A percentile compares a stretch with the other conserved stretches of the same genome.
These are phyloP conservation scores for Bimastos eiseni DNA, from an alignment of 2,888 invertebrate genomes.

Conservation along the genomic window DNA sequence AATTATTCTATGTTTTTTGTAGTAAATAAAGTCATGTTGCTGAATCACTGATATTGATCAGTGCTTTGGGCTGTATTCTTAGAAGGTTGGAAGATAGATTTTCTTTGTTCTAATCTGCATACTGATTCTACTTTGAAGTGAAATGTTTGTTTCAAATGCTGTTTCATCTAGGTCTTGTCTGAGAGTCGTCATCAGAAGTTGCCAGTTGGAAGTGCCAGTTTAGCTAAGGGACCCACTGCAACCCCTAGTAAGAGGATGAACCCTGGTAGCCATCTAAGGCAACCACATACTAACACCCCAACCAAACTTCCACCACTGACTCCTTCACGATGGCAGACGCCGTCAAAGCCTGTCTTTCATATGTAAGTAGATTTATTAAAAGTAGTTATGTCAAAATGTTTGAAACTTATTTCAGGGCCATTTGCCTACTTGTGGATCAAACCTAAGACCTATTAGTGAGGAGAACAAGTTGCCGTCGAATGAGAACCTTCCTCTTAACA, in stretches of 20 bases:
- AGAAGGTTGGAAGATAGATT: neutral
- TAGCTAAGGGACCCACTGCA: neutral
- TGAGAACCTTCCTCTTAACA: slow-evolving; percentile 2
- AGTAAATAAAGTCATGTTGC: neutral
- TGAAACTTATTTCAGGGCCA: neutral
- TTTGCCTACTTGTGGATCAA: neutral
- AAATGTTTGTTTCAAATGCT: neutral
- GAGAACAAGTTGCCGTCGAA: slow-evolving; percentile 1
- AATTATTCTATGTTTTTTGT: no score
- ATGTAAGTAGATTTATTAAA: neutral
- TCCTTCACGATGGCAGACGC: slow-evolving; percentile 24
- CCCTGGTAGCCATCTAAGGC: slow-evolving; percentile 13
- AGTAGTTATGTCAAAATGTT: slow-evolving; percentile 4
- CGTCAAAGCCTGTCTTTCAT: slow-evolving; percentile 22
- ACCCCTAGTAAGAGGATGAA: slow-evolving; percentile 7
- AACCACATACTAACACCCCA: slow-evolving; percentile 14
- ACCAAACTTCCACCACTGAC: neutral
- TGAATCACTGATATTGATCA: neutral
- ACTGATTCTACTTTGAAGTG: neutral
- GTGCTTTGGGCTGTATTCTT: neutral
- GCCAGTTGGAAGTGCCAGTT: neutral
- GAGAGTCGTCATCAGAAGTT: neutral
- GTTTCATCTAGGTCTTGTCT: slow-evolving; percentile 7
- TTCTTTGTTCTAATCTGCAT: neutral
- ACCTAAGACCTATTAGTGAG: slow-evolving; percentile 14